These are phyloP conservation scores for Bos javanicus DNA, from an alignment of 2,113 vertebrate species.

Conservation along the genomic window DNA sequence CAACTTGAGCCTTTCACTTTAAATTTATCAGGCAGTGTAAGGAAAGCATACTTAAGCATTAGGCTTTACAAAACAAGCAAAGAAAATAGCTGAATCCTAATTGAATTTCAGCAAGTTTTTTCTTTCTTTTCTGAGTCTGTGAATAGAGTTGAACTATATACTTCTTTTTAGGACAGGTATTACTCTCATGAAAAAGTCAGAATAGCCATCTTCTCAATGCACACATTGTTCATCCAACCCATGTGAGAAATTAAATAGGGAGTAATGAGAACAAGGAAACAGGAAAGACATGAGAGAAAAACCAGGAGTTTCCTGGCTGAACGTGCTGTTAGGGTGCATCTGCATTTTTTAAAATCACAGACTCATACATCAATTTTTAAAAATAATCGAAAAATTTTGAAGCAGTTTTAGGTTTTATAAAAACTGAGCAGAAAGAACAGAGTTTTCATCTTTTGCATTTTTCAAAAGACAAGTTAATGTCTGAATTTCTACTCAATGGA, in stretches of 20 bases:
- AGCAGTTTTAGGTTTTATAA: neutral
- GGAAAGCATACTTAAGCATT: neutral
- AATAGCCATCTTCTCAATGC: neutral
- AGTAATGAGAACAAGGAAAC: neutral
- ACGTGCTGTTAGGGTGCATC: neutral
- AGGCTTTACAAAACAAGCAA: neutral
- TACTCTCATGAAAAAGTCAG: neutral
- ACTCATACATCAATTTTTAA: neutral
- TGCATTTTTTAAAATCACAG: neutral
- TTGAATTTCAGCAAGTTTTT: conserved; percentile 30
- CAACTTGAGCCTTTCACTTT: conserved; percentile 28
- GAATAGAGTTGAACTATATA: neutral
- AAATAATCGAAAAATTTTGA: neutral
- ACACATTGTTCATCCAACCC: neutral
- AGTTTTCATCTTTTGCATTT: neutral
- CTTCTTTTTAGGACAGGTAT: accelerated
- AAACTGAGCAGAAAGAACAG: neutral
- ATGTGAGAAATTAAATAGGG: neutral
- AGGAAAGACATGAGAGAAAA: neutral
- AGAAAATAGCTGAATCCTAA: conserved; percentile 2
- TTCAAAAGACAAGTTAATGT: neutral
- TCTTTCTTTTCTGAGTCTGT: neutral
- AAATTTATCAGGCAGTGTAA: conserved; percentile 23
- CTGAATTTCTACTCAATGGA: neutral
- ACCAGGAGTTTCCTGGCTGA: neutral